These are phyloP conservation scores for Quadriops clusia DNA, from an alignment of 2,888 invertebrate genomes.

Conservation along the genomic window DNA sequence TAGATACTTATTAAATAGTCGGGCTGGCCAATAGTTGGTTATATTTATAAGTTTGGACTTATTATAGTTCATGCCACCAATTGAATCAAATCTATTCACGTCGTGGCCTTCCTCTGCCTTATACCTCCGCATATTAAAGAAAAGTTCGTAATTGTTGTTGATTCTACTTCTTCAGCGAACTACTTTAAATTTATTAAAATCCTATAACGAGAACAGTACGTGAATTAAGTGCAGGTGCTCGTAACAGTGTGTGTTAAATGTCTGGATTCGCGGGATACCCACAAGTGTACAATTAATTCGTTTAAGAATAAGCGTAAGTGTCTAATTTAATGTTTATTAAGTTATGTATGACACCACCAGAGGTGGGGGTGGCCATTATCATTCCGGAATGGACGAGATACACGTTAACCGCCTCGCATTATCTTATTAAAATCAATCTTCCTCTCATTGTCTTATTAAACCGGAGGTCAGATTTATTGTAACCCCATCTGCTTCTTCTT, in stretches of 20 bases:
- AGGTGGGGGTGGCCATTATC: conserved; percentile 20
- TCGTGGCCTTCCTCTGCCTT: too few species aligned
- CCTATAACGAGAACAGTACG: conserved; percentile 2
- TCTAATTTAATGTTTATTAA: conserved; percentile 12
- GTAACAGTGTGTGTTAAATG: conserved; percentile 18
- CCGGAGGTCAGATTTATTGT: conserved; percentile 32
- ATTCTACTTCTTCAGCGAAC: too few species aligned
- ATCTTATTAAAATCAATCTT: conserved; percentile 34
- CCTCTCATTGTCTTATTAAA: conserved; percentile 24
- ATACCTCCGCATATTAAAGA: too few species aligned
- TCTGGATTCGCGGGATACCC: conserved; percentile 18
- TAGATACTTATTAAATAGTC: too few species aligned
- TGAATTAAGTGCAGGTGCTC: conserved; percentile 14
- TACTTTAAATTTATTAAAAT: too few species aligned
- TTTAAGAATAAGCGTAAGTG: conserved; percentile 26
- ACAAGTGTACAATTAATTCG: conserved; percentile 23
- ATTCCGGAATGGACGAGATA: conserved; percentile 16
- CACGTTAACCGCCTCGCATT: conserved; percentile 19
- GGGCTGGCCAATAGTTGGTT: too few species aligned
- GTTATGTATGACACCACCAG: too few species aligned
- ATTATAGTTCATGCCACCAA: too few species aligned
- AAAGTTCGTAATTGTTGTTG: too few species aligned
- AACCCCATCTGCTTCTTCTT: conserved; percentile 15
- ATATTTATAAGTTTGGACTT: too few species aligned
- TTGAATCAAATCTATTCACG: too few species aligned